Conservation (phyloP, 1,140 invertebrate species). For the Saxidomus purpurata region DNA sequence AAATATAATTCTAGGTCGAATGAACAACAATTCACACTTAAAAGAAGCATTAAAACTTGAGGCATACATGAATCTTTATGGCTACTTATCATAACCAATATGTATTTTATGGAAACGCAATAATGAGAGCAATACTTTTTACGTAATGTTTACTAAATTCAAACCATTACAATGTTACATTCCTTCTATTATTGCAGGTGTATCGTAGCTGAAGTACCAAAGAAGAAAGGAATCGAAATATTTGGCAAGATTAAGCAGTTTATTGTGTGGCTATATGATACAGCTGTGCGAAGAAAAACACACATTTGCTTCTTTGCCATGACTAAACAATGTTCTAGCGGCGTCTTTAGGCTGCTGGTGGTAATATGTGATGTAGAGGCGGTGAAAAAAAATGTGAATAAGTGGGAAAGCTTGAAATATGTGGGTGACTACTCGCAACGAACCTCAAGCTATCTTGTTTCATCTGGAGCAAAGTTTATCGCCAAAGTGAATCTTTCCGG, state of each 20-base stretch:
- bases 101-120: no score
- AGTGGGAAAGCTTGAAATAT: background rate
- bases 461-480: background rate
- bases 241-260: background rate
- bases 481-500: background rate
- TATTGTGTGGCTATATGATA: constrained; percentile 13
- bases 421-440: background rate
- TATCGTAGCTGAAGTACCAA: constrained; percentile 27
- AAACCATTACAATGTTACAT: no score
- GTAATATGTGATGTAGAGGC: background rate
- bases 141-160: no score
- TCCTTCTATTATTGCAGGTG: no score
- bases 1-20: no score
- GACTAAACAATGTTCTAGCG: background rate
- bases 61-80: no score
- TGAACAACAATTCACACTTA: no score
- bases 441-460: background rate
- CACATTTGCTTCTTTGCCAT: background rate
- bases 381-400: background rate
- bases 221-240: background rate
- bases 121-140: no score
- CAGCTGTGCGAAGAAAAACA: background rate
- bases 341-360: background rate
- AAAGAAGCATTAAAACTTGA: no score
- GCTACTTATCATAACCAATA: no score